phyloP scores from a whole-genome alignment of 2,797 vertebrate genomes.

The Amblyopsis hoosieri region DNA sequence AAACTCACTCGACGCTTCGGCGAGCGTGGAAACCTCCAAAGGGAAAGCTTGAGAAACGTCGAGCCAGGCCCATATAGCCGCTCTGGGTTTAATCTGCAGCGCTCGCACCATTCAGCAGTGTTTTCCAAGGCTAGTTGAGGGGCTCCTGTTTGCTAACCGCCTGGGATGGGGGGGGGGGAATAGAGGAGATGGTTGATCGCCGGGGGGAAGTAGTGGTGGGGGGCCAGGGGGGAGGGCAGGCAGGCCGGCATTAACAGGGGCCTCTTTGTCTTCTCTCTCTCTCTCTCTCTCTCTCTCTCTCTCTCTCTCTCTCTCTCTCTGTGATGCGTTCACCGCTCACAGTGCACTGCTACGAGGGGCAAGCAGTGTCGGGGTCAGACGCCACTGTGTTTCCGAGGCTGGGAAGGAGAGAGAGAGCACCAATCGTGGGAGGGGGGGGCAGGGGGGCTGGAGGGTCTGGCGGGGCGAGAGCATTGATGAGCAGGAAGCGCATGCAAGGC shows the following conservation, averaged over 20 bases:
- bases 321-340: no score
- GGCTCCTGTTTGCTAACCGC: conserved; percentile 15
- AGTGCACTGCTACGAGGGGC: neutral
- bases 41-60: no score
- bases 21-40: no score
- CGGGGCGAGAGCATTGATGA: neutral
- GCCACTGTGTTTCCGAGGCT: neutral
- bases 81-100: no score
- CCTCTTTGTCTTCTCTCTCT: conserved; percentile 46
- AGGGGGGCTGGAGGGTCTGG: no score
- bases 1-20: no score
- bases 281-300: conserved; percentile 4
- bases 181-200: neutral
- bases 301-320: conserved; percentile 1
- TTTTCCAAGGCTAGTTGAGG: neutral
- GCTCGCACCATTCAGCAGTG: no score
- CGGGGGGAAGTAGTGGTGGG: neutral
- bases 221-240: neutral
- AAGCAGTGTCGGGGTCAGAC: neutral
- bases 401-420: neutral
- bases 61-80: no score
- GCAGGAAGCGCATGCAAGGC: neutral
- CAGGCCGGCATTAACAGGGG: conserved; percentile 43
- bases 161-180: neutral
- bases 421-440: neutral